Conservation (phyloP, 2,113 vertebrate species). For the Hylia prasina region DNA sequence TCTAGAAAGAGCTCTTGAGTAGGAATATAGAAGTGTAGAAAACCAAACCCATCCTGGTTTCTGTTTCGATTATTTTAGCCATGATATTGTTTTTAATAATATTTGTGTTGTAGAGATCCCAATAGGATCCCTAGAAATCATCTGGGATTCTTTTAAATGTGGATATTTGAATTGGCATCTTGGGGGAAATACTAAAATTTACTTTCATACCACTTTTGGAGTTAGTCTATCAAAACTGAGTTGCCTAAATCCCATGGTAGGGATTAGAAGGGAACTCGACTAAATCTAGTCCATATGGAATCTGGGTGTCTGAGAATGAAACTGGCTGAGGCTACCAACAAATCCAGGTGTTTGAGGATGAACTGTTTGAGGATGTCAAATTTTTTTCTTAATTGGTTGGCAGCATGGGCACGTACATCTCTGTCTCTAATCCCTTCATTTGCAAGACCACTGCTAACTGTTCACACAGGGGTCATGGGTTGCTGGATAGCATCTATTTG, state of each 20-base stretch:
- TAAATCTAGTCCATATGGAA: neutral
- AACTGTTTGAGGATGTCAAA: neutral
- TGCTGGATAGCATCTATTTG: neutral
- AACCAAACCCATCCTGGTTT: neutral
- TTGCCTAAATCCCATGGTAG: neutral
- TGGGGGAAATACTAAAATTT: neutral
- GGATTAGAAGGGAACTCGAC: neutral
- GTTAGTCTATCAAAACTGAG: neutral
- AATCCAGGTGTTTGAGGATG: neutral
- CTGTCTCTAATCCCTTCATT: neutral
- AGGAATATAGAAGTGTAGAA: neutral
- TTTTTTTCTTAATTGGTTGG: neutral
- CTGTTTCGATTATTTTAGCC: neutral
- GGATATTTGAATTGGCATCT: neutral
- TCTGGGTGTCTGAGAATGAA: neutral
- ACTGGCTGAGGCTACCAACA: neutral
- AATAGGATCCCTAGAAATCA: neutral
- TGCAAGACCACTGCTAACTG: neutral
- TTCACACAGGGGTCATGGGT: accelerated
- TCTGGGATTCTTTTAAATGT: neutral
- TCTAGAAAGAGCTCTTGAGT: neutral
- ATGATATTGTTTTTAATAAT: neutral
- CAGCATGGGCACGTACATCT: neutral
- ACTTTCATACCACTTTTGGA: neutral
- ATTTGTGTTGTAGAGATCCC: neutral